Evolutionary conservation across 64 coral and sea anemone species (phyloP).

Genomic region (Pocillopora verrucosa): DNA sequence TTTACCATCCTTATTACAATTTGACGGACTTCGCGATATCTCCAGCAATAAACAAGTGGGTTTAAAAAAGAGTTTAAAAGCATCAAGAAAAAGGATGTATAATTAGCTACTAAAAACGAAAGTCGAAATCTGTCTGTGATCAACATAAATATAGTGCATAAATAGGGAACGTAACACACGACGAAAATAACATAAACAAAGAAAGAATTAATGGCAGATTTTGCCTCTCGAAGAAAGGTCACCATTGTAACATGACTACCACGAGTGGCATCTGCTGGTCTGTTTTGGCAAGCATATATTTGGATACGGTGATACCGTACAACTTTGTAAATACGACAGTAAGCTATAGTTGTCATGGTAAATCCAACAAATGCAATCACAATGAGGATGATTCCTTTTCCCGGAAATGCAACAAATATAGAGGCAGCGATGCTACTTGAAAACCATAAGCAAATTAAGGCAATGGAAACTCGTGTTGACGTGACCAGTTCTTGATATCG

Average conservation of each 20-base stretch:
- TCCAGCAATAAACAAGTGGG: slow-evolving; percentile 10
- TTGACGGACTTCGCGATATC: slow-evolving; percentile 10
- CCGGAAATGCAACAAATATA: background rate
- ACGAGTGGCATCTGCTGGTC: too few relatives aligned
- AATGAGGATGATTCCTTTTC: background rate
- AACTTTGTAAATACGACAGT: background rate
- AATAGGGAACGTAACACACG: too few relatives aligned
- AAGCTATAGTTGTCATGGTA: background rate
- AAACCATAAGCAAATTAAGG: too few relatives aligned
- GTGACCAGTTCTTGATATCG: too few relatives aligned
- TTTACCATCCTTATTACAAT: too few relatives aligned
- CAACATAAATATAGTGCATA: too few relatives aligned
- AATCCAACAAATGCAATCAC: background rate
- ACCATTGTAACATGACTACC: too few relatives aligned
- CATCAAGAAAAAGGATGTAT: background rate
- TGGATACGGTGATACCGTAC: background rate
- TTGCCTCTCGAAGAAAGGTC: too few relatives aligned
- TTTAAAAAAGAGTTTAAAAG: background rate
- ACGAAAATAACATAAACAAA: too few relatives aligned
- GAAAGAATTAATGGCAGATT: too few relatives aligned
- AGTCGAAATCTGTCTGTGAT: background rate
- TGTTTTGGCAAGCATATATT: too few relatives aligned
- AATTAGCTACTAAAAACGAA: background rate
- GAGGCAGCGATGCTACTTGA: background rate
- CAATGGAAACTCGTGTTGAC: too few relatives aligned